Evolutionary conservation across 2,797 vertebrate species (phyloP), one percentile per base, ranked within the genome.

Genomic region (Lerista edwardsae): DNA sequence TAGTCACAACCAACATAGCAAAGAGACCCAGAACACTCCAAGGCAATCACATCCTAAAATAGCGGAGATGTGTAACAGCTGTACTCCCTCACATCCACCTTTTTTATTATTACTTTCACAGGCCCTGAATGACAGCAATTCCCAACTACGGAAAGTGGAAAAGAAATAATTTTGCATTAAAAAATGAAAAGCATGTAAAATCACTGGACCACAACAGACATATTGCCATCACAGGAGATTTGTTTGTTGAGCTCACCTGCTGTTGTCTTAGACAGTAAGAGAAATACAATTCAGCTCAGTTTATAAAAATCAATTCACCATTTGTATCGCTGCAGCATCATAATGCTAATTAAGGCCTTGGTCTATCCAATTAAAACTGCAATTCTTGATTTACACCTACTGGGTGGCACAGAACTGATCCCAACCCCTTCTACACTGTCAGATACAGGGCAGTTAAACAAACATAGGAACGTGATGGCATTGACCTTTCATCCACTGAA

Each of bases 161-260:
- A 21, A 19, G 44, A 80, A 36, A 57, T 65, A 23, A 78, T 69
- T 87, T 79, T 57, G 3, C 23, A 67, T 6, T 2, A 89, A 85
- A 72, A 76, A 90, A 78, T 0, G 47, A 6, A 25, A 78, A 78
- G 72, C 75, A 68, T 59, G 36, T 69, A 8, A 86, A 91, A 90
- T 84, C 67, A 72, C 29, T 29, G 39, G 39, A 15, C 23, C 55
- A n/a, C 36, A 51, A 3, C 3, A n/a, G 4, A 8, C 6, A 74
- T 85, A 77, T 72, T 79, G 12, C 47, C 51, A 23, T 29, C 31
- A 82, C 11, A 77, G 73, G 27, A 69, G 27, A 57, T 55, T 57
- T 67, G 51, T 41, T 83, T 51, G 36, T 12, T 73, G 29, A 82
- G 27, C 2, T 61, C 41, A 84, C 67, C 10, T 55, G 78, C 4